Evolutionary conservation across 2,888 invertebrate genomes (phyloP).

Genomic region (Zhengitettix transpicula): DNA sequence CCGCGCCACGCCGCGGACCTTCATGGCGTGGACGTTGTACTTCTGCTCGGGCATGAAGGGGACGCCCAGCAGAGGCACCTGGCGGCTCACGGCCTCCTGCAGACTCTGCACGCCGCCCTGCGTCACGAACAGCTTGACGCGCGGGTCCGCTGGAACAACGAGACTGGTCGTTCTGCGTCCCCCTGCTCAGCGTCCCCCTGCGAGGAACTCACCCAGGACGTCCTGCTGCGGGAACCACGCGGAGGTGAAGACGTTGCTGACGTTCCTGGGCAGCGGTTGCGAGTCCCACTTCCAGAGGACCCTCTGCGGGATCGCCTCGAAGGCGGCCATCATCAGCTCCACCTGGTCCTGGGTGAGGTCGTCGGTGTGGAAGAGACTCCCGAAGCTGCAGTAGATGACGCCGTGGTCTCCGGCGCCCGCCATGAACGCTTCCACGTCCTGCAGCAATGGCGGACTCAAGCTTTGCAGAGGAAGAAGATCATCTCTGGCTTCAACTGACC

Average conservation of each 20-base stretch:
- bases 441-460: no score
- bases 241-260: slow-evolving; percentile 56
- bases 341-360: slow-evolving; percentile 63
- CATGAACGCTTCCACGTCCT: slow-evolving; percentile 52
- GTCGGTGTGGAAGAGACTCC: slow-evolving; percentile 62
- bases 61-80: no score
- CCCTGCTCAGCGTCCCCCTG: no score
- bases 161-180: no score
- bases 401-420: slow-evolving; percentile 29
- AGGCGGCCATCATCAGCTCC: slow-evolving; percentile 50
- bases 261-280: slow-evolving; percentile 51
- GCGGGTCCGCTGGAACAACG: no score
- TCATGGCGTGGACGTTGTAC: no score
- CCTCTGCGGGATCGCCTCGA: slow-evolving; percentile 58
- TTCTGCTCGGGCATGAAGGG: no score
- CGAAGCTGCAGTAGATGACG: slow-evolving; percentile 74
- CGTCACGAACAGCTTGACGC: no score
- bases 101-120: slow-evolving; percentile 20
- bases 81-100: no score
- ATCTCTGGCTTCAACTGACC: no score
- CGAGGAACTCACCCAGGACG: slow-evolving; percentile 30
- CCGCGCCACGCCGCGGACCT: no score
- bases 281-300: slow-evolving; percentile 72
- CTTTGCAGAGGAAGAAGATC: no score
- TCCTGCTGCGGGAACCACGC: slow-evolving; percentile 50